A percentile compares a stretch with the other conserved stretches of the same genome.
These are phyloP conservation scores for Ophion ellenae DNA, from an alignment of 2,888 invertebrate genomes.

Conservation along the genomic window DNA sequence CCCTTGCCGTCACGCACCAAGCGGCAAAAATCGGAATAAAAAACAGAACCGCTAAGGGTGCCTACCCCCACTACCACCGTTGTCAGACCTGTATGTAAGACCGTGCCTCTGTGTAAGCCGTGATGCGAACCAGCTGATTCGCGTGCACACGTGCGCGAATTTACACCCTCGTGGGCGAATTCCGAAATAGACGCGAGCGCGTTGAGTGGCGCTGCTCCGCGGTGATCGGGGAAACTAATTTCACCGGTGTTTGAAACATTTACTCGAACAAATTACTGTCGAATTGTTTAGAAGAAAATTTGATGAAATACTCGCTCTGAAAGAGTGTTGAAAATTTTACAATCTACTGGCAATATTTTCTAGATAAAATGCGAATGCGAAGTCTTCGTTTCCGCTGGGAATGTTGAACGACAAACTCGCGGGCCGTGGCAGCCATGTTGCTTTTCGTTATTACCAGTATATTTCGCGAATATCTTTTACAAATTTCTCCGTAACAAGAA, in stretches of 20 bases:
- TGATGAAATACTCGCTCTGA: neutral
- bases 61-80: too few relatives aligned
- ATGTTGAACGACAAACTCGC: neutral
- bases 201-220: neutral
- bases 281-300: neutral
- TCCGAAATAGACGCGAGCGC: neutral
- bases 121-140: constrained; percentile 13
- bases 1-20: too few relatives aligned
- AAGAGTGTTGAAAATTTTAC: neutral
- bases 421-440: constrained; percentile 2
- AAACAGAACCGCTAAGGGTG: too few relatives aligned
- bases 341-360: neutral
- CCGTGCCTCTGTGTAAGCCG: too few relatives aligned
- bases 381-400: neutral
- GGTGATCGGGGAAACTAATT: neutral
- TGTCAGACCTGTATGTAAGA: too few relatives aligned
- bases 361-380: neutral
- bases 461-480: neutral
- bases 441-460: neutral
- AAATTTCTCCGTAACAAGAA: neutral
- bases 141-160: constrained; percentile 7
- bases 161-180: neutral
- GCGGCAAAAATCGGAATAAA: too few relatives aligned
- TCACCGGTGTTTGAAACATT: constrained; percentile 18
- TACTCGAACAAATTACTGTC: neutral